Conservation (phyloP, 2,113 vertebrate genomes). For the Labrus mixtus region DNA sequence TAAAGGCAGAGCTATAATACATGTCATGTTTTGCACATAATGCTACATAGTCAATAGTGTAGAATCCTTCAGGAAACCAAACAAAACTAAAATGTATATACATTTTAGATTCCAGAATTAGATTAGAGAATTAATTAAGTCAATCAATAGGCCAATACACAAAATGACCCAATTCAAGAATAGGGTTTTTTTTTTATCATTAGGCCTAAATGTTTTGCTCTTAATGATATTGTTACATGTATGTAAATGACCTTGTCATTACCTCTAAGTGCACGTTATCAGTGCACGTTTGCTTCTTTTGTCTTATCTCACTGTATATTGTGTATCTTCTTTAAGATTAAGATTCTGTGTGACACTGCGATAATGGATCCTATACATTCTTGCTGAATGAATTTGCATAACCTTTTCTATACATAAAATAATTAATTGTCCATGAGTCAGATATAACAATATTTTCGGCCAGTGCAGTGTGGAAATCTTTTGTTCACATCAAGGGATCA, state of each 20-base stretch:
- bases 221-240: too few species aligned
- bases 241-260: constrained; percentile 23
- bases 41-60: neutral
- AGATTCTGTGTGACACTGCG: neutral
- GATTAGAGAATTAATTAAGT: too few species aligned
- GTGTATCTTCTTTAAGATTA: neutral
- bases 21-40: neutral
- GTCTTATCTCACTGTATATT: constrained; percentile 27
- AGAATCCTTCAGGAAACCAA: neutral
- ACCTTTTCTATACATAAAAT: neutral
- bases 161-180: too few species aligned
- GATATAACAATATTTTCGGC: neutral
- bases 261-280: neutral
- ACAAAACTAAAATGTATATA: too few species aligned
- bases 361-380: neutral
- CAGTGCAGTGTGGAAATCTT: neutral
- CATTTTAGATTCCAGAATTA: too few species aligned
- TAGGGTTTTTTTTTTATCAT: too few species aligned
- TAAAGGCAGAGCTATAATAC: neutral
- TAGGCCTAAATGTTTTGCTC: neutral
- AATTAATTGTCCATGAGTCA: neutral
- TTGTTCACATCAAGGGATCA: neutral
- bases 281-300: neutral
- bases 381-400: constrained; percentile 2
- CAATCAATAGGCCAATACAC: too few species aligned